Evolutionary conservation across 2,797 vertebrate genomes (phyloP).

Genomic region (Sphaeramia orbicularis): DNA sequence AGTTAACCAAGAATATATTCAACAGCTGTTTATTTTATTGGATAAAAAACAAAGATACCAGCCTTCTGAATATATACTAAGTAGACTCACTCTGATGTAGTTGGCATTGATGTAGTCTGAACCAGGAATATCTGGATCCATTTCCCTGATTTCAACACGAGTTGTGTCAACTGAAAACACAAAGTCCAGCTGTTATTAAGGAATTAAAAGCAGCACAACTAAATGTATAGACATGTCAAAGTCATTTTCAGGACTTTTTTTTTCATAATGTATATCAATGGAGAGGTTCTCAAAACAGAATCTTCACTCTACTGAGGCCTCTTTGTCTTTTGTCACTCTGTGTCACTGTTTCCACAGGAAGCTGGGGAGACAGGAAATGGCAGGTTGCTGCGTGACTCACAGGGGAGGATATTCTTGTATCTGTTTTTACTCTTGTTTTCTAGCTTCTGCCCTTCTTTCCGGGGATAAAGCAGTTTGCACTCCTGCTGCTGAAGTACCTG

Average conservation of each 20-base stretch:
- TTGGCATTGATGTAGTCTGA: constrained; percentile 94
- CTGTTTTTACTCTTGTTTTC: constrained; percentile 93
- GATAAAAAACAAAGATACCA: too few species aligned
- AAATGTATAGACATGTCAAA: background rate
- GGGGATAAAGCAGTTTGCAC: constrained; percentile 90
- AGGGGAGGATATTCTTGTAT: constrained; percentile 95
- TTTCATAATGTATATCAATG: constrained; percentile 6
- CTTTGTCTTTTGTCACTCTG: constrained; percentile 47
- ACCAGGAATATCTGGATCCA: constrained; percentile 82
- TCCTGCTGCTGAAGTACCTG: constrained; percentile 94
- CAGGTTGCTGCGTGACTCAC: constrained; percentile 81
- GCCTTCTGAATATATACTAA: background rate
- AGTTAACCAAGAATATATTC: too few species aligned
- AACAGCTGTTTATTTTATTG: too few species aligned
- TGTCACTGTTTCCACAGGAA: constrained; percentile 82
- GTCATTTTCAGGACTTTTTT: background rate
- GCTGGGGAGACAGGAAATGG: constrained; percentile 74
- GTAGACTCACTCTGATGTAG: constrained; percentile 88
- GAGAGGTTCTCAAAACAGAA: constrained; percentile 30
- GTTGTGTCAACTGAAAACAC: constrained; percentile 88
- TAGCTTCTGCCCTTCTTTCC: constrained; percentile 90
- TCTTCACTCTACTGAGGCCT: constrained; percentile 38
- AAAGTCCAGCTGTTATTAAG: constrained; percentile 25
- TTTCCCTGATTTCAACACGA: constrained; percentile 84
- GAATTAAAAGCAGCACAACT: background rate